These are phyloP conservation scores for Callopanchax toddi DNA, from an alignment of 2,113 vertebrate species.

Conservation along the genomic window DNA sequence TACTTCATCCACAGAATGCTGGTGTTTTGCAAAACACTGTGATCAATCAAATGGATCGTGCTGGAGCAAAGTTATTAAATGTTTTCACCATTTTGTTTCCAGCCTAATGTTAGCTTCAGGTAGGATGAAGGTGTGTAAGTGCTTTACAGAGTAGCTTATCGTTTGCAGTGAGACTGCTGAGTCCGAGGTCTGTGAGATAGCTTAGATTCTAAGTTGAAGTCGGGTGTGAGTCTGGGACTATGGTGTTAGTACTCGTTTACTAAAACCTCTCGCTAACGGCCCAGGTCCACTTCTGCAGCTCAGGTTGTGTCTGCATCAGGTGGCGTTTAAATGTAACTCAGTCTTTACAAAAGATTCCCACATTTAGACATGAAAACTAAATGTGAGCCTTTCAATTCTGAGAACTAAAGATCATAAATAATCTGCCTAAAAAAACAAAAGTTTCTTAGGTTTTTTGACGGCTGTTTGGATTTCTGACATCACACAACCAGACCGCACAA, in stretches of 20 bases:
- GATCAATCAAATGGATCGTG: neutral
- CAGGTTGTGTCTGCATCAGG: constrained; percentile 39
- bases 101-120: constrained; percentile 16
- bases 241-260: constrained; percentile 29
- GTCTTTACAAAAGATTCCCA: no score
- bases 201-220: constrained; percentile 7
- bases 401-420: no score
- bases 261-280: no score
- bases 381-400: neutral
- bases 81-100: constrained; percentile 2
- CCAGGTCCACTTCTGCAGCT: constrained; percentile 55
- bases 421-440: accelerated
- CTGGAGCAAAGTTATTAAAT: neutral
- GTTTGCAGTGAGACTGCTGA: constrained; percentile 3
- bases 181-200: constrained; percentile 7
- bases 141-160: constrained; percentile 16
- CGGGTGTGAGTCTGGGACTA: constrained; percentile 12
- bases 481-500: constrained; percentile 50
- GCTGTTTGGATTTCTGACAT: constrained; percentile 2
- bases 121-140: neutral
- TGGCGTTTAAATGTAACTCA: no score
- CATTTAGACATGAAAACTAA: neutral
- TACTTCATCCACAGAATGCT: neutral
- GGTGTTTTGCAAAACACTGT: neutral
- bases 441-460: neutral